These are phyloP conservation scores for Drosophila antonietae DNA, from an alignment of 2,888 invertebrate genomes.

Conservation along the genomic window DNA sequence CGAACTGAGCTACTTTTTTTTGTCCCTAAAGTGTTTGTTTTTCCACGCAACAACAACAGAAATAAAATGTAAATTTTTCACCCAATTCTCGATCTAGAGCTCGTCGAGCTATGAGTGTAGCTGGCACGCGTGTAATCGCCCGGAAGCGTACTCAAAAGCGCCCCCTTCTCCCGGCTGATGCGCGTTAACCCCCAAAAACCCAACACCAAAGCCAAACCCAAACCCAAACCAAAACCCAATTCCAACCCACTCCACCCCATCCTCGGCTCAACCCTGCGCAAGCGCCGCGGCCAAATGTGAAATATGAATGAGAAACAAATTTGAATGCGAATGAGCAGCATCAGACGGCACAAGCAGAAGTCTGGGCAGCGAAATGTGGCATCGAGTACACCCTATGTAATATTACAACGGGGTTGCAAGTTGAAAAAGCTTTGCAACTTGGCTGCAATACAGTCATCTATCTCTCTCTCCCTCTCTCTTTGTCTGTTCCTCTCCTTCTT, in stretches of 20 bases:
- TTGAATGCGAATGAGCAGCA: conserved; percentile 13
- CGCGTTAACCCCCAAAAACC: background rate
- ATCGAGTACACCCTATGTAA: conserved; percentile 37
- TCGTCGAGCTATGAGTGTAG: background rate
- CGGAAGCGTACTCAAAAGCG: conserved; percentile 59
- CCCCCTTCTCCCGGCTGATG: background rate
- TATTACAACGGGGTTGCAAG: conserved; percentile 53
- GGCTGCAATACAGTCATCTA: conserved; percentile 3
- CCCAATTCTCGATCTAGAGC: conserved; percentile 55
- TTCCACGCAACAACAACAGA: conserved; percentile 48
- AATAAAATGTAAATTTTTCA: conserved; percentile 77
- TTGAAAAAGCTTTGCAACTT: conserved; percentile 41
- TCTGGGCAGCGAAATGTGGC: background rate
- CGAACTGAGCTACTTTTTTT: conserved; percentile 19
- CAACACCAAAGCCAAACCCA: background rate
- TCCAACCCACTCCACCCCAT: background rate
- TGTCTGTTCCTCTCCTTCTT: too few species aligned
- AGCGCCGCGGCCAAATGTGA: conserved; percentile 32
- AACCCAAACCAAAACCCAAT: background rate
- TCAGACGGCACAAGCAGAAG: too few species aligned
- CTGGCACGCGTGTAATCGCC: conserved; percentile 79
- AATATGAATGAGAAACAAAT: conserved; percentile 31
- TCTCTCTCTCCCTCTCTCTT: background rate
- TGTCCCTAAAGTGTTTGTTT: conserved; percentile 56
- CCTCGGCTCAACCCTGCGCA: conserved; percentile 32